A percentile compares a stretch with the other conserved stretches of the same genome.
These are phyloP conservation scores for Hypselothyrea guttata DNA, from an alignment of 2,888 invertebrate species.

Conservation along the genomic window DNA sequence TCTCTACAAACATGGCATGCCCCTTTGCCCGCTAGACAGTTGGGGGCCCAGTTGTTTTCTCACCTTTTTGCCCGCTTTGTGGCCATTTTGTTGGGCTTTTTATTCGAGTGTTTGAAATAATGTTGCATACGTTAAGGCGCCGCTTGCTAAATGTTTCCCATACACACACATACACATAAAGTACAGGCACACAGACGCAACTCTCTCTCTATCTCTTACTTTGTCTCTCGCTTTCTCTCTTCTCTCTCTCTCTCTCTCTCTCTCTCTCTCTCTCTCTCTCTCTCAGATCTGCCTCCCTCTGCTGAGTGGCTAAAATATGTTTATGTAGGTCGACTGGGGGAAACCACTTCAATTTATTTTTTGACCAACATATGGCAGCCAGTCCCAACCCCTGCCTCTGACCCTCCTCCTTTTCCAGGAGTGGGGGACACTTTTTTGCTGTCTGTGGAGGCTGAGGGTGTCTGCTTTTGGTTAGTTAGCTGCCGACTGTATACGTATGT, in stretches of 20 bases:
- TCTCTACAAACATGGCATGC: slow-evolving; percentile 23
- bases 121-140: slow-evolving; percentile 70
- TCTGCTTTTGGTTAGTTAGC: slow-evolving; percentile 53
- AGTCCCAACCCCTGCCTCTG: slow-evolving; percentile 7
- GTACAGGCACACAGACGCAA: slow-evolving; percentile 6
- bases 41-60: too few species aligned
- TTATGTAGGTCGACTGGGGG: slow-evolving; percentile 56
- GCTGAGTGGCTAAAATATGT: slow-evolving; percentile 59
- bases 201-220: too few species aligned
- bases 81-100: slow-evolving; percentile 56
- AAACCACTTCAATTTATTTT: slow-evolving; percentile 74
- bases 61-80: slow-evolving; percentile 9
- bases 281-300: too few species aligned
- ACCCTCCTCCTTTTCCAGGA: too few species aligned
- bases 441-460: slow-evolving; percentile 23
- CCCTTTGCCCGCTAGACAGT: not conserved
- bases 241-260: too few species aligned
- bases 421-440: slow-evolving; percentile 40
- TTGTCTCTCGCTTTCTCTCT: too few species aligned
- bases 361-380: slow-evolving; percentile 73
- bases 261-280: too few species aligned
- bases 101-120: slow-evolving; percentile 64
- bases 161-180: slow-evolving; percentile 10
- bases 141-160: slow-evolving; percentile 66
- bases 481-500: slow-evolving; percentile 17